These are phyloP conservation scores for Cuniculus paca DNA, from an alignment of 2,797 vertebrate species.

Conservation along the genomic window DNA sequence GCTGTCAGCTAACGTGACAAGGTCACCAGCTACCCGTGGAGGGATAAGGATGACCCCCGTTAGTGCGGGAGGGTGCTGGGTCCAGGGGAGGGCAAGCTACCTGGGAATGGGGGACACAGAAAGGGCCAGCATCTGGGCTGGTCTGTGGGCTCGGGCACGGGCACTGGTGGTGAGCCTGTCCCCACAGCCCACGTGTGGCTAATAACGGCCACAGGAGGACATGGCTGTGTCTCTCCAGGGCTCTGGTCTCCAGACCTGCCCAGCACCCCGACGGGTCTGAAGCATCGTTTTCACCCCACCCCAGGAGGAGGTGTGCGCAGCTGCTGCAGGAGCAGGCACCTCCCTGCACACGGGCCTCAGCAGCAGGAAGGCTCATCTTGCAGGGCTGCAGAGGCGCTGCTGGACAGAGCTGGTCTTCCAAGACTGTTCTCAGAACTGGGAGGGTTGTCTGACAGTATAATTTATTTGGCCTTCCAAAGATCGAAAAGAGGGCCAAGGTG, in stretches of 20 bases:
- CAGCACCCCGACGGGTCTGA: fast-evolving
- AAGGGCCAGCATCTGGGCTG: not conserved
- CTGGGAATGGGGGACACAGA: fast-evolving
- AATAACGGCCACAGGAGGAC: fast-evolving
- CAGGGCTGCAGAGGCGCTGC: constrained; percentile 78
- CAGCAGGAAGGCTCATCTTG: constrained; percentile 77
- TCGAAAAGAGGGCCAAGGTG: not conserved
- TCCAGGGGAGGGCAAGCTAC: not conserved
- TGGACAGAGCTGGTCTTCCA: constrained; percentile 57
- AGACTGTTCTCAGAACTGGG: constrained; percentile 73
- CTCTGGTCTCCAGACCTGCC: not conserved
- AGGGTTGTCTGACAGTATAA: not conserved
- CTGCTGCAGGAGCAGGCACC: not conserved
- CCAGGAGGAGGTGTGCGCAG: fast-evolving
- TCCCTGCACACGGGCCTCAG: fast-evolving
- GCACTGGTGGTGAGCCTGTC: fast-evolving
- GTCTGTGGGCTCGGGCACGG: fast-evolving
- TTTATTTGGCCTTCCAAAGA: not conserved
- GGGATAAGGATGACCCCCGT: constrained; percentile 81
- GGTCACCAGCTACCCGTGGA: constrained; percentile 77
- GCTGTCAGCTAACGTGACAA: constrained; percentile 82
- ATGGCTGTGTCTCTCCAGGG: not conserved
- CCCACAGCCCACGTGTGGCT: fast-evolving
- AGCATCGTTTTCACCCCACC: fast-evolving
- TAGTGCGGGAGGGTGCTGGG: constrained; percentile 44